Conservation (phyloP, 2,888 invertebrate genomes). For the Lapara coniferarum region DNA sequence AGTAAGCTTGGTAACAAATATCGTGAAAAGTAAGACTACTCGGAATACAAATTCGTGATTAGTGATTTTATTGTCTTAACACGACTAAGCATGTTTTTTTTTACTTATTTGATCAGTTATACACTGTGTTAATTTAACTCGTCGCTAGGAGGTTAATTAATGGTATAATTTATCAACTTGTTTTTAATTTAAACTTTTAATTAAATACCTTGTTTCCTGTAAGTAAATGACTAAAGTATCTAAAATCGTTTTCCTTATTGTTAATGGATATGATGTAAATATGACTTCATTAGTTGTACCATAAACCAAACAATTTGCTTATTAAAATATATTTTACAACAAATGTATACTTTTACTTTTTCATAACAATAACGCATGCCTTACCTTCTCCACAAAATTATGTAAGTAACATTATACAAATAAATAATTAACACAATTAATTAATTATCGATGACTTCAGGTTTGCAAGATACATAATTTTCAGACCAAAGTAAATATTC, state of each 20-base stretch:
- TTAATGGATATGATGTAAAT: constrained; percentile 29
- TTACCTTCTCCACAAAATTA: constrained; percentile 25
- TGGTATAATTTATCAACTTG: constrained; percentile 19
- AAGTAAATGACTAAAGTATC: constrained; percentile 16
- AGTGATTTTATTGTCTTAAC: constrained; percentile 5
- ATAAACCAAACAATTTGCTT: constrained; percentile 46
- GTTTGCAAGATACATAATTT: background rate
- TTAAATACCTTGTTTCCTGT: constrained; percentile 23
- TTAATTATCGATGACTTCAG: constrained; percentile 1
- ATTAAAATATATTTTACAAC: constrained; percentile 52
- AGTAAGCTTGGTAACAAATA: constrained; percentile 43
- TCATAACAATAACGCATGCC: constrained; percentile 19
- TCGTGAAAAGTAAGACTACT: constrained; percentile 30
- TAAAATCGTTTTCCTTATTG: constrained; percentile 13
- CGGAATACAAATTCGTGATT: constrained; percentile 15
- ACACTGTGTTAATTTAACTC: constrained; percentile 8
- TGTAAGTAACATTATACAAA: constrained; percentile 12
- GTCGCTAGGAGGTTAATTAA: constrained; percentile 18
- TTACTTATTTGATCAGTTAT: background rate
- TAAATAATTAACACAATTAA: constrained; percentile 18
- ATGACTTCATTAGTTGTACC: constrained; percentile 41
- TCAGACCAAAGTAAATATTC: too few relatives aligned
- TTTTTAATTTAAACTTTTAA: constrained; percentile 15
- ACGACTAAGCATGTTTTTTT: constrained; percentile 17
- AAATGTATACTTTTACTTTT: constrained; percentile 36